phyloP scores from a whole-genome alignment of 2,113 vertebrate species.

The Strix uralensis region DNA sequence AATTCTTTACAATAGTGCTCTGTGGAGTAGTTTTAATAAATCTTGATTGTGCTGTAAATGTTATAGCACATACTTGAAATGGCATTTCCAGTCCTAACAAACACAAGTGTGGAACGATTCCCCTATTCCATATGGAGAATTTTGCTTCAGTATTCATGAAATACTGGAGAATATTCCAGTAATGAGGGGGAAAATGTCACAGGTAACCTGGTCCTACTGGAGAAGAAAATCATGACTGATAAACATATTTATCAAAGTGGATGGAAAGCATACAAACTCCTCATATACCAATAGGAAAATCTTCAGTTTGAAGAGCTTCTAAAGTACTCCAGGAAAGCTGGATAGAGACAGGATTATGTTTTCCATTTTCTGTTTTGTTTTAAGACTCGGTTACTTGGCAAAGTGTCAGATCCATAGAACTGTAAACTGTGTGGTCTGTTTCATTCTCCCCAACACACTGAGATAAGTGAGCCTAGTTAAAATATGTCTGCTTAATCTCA shows the following conservation, averaged over 20 bases:
- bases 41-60: slow-evolving; percentile 72
- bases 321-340: neutral
- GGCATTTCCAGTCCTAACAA: slow-evolving; percentile 58
- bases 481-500: neutral
- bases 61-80: slow-evolving; percentile 54
- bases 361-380: neutral
- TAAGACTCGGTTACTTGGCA: neutral
- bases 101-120: slow-evolving; percentile 23
- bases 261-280: neutral
- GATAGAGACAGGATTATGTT: neutral
- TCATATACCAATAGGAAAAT: neutral
- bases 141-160: slow-evolving; percentile 27
- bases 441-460: neutral
- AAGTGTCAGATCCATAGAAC: neutral
- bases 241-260: neutral
- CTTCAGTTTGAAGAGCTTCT: neutral
- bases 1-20: slow-evolving; percentile 73
- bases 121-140: neutral
- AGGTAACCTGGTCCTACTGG: neutral
- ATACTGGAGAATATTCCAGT: neutral
- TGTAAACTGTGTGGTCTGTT: neutral
- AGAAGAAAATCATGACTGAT: neutral
- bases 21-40: slow-evolving; percentile 74
- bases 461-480: neutral
- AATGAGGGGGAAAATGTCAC: neutral